Percentiles rank a stretch among this genome's conserved stretches.
These are phyloP conservation scores for Hipparchia sbordonii DNA, from an alignment of 2,888 invertebrate species.

Conservation along the genomic window DNA sequence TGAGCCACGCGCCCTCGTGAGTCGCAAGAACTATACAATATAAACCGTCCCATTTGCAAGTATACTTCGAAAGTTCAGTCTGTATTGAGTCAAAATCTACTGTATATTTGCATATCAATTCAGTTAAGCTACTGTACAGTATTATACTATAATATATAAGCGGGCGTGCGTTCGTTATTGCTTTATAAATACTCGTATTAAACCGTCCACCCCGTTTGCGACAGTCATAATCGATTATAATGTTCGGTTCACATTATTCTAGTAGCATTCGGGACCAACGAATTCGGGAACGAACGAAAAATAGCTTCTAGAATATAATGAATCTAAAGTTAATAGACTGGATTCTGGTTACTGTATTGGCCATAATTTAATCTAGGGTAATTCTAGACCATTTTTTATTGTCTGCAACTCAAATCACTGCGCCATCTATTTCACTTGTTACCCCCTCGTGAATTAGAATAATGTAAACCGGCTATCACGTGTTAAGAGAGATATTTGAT, in stretches of 20 bases:
- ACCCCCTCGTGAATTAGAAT: too few relatives aligned
- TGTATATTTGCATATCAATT: conserved; percentile 43
- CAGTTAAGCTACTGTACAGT: conserved; percentile 48
- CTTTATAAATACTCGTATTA: conserved; percentile 47
- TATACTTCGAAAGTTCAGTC: conserved; percentile 31
- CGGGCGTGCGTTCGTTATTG: conserved; percentile 58
- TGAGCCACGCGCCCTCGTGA: too few relatives aligned
- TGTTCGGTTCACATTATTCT: background rate
- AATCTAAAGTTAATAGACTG: too few relatives aligned
- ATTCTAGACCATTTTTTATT: too few relatives aligned
- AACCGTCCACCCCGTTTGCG: background rate
- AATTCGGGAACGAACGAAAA: too few relatives aligned
- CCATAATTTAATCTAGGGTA: too few relatives aligned
- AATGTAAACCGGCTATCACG: background rate
- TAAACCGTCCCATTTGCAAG: background rate
- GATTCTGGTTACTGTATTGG: too few relatives aligned
- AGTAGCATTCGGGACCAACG: background rate
- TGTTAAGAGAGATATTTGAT: conserved; percentile 8
- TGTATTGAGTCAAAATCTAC: conserved; percentile 40
- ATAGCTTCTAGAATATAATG: background rate
- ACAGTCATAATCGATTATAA: background rate
- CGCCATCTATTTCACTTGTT: too few relatives aligned
- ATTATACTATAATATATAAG: conserved; percentile 40
- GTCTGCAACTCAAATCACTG: too few relatives aligned
- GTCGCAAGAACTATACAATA: background rate